Percentiles rank a stretch among this genome's conserved stretches.
phyloP scores from a whole-genome alignment of 30 jellyfish, hydroid and myxozoan species.

The Aurelia aurita region DNA sequence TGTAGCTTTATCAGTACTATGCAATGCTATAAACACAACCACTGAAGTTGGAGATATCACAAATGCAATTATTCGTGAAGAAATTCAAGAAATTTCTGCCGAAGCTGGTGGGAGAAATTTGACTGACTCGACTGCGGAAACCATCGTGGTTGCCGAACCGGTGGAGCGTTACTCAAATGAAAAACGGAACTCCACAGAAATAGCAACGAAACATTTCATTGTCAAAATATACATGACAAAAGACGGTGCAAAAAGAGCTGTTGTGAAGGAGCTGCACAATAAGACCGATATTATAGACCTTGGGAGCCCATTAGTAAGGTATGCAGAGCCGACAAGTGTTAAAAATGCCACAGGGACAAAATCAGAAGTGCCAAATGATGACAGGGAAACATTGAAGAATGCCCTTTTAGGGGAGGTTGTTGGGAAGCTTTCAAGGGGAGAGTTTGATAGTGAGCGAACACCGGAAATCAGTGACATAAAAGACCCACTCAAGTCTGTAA shows the following conservation, averaged over 20 bases:
- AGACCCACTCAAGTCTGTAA: neutral
- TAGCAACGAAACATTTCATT: constrained; percentile 38
- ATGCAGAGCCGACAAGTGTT: neutral
- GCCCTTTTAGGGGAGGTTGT: constrained; percentile 36
- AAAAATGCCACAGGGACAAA: neutral
- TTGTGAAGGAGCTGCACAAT: constrained; percentile 2
- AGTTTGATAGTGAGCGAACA: neutral
- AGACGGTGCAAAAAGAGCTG: neutral
- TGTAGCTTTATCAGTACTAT: too few relatives aligned
- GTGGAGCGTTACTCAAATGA: neutral
- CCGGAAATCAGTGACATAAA: neutral
- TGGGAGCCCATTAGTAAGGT: constrained; percentile 36
- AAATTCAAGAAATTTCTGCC: too few relatives aligned
- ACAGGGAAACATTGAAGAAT: constrained; percentile 8
- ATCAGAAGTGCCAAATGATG: neutral
- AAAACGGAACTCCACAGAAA: neutral
- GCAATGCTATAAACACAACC: too few relatives aligned
- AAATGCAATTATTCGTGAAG: too few relatives aligned
- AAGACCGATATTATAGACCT: neutral
- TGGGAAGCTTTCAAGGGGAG: constrained; percentile 25
- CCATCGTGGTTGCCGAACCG: too few relatives aligned
- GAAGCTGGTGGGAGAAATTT: too few relatives aligned
- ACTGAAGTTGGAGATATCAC: too few relatives aligned
- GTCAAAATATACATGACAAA: constrained; percentile 10
- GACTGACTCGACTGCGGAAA: too few relatives aligned